These are phyloP conservation scores for Platycheirus albimanus DNA, from an alignment of 2,888 invertebrate species.

Conservation along the genomic window DNA sequence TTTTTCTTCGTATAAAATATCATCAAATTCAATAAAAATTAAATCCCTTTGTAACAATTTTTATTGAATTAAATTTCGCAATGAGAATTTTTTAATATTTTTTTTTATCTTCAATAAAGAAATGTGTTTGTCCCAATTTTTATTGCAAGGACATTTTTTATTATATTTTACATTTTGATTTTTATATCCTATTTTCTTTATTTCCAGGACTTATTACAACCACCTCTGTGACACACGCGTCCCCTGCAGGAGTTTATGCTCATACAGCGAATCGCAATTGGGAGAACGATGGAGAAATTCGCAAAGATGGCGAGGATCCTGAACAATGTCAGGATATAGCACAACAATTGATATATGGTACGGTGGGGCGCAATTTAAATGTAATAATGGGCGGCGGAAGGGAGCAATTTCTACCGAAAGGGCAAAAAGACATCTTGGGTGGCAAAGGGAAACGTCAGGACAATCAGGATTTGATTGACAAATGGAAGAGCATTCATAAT, in stretches of 20 bases:
- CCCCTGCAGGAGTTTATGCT: conserved; percentile 90
- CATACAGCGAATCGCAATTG: conserved; percentile 88
- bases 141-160: conserved; percentile 25
- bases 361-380: conserved; percentile 88
- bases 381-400: conserved; percentile 92
- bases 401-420: conserved; percentile 86
- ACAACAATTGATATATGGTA: conserved; percentile 86
- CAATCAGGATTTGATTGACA: conserved; percentile 86
- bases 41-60: too few species aligned
- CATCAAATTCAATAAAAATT: too few species aligned
- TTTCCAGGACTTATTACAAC: conserved; percentile 86
- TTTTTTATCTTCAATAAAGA: conserved; percentile 11
- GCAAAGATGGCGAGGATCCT: conserved; percentile 83
- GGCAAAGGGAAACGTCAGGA: conserved; percentile 85
- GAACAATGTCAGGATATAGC: conserved; percentile 88
- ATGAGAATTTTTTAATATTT: neutral
- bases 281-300: conserved; percentile 87
- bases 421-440: conserved; percentile 83
- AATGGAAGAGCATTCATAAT: conserved; percentile 85
- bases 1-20: too few species aligned
- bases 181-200: neutral
- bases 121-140: neutral
- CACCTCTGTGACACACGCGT: conserved; percentile 91
- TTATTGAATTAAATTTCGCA: too few species aligned
- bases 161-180: conserved; percentile 18